A percentile compares a stretch with the other conserved stretches of the same genome.
These are phyloP conservation scores for Colistium nudipinnis DNA, from an alignment of 2,113 vertebrate genomes.

Conservation along the genomic window DNA sequence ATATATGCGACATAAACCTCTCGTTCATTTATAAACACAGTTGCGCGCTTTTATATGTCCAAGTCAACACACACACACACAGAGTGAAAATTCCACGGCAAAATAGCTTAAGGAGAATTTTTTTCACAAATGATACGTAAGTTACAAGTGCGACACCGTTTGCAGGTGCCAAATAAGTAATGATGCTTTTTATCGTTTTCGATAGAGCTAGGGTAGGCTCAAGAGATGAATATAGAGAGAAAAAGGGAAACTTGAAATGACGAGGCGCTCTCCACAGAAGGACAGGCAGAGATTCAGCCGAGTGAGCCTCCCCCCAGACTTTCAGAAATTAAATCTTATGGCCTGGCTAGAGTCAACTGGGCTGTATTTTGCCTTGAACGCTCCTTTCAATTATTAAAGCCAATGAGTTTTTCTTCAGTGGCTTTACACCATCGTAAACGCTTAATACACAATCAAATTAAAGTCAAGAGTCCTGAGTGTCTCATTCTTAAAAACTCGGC, in stretches of 20 bases:
- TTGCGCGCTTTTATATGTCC: not conserved
- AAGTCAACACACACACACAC: not conserved
- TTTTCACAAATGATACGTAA: too few relatives aligned
- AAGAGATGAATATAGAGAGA: not conserved
- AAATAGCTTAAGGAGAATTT: not conserved
- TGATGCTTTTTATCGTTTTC: not conserved
- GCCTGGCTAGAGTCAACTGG: not conserved
- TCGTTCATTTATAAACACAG: not conserved
- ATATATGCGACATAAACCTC: not conserved
- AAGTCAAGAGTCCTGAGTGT: not conserved
- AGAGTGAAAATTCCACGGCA: not conserved
- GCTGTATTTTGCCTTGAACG: not conserved
- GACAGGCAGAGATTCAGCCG: not conserved
- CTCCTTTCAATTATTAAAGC: too few relatives aligned
- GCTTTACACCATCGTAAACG: not conserved
- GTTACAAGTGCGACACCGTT: not conserved
- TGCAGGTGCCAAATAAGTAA: not conserved
- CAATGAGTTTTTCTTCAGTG: not conserved
- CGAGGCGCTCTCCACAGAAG: not conserved
- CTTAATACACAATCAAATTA: not conserved
- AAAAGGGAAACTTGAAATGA: not conserved
- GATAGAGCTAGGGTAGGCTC: not conserved
- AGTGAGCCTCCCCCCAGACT: not conserved
- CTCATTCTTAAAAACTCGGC: not conserved
- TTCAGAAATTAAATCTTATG: not conserved